Evolutionary conservation across 2,797 vertebrate species (phyloP).

Genomic region (Ficedula albicollis): DNA sequence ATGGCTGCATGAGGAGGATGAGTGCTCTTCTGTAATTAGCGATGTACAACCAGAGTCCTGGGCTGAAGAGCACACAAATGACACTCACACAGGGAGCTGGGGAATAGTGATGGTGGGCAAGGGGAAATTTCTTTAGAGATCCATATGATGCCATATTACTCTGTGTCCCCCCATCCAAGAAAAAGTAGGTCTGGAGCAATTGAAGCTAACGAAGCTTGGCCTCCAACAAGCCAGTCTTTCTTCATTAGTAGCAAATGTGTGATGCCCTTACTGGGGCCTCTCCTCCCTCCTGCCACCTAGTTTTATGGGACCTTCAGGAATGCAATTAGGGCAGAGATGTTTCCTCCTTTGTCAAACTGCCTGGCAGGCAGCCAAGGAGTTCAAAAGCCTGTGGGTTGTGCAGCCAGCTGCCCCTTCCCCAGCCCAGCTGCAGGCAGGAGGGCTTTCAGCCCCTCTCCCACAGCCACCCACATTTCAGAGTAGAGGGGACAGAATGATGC

Average conservation of each 20-base stretch:
- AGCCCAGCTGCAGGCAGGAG: neutral
- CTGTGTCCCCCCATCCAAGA: too few relatives aligned
- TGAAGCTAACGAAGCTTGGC: constrained; percentile 22
- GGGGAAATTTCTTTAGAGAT: neutral
- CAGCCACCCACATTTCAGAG: neutral
- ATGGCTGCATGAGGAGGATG: fast-evolving
- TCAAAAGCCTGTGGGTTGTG: neutral
- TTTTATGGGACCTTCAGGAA: constrained; percentile 55
- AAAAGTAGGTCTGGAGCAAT: neutral
- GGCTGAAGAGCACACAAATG: neutral
- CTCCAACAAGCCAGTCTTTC: neutral
- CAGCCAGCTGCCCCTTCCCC: neutral
- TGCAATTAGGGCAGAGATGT: constrained; percentile 46
- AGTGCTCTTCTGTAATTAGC: neutral
- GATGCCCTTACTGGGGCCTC: constrained; percentile 32
- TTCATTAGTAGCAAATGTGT: neutral
- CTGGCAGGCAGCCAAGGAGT: constrained; percentile 27
- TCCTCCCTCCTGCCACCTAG: neutral
- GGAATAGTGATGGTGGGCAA: neutral
- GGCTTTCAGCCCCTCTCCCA: neutral
- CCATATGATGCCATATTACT: neutral
- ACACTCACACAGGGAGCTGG: neutral
- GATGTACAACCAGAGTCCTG: neutral
- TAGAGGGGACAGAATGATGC: neutral
- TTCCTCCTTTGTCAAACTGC: constrained; percentile 38